These are phyloP conservation scores for Salvelinus namaycush DNA, from an alignment of 2,113 vertebrate species.

Conservation along the genomic window DNA sequence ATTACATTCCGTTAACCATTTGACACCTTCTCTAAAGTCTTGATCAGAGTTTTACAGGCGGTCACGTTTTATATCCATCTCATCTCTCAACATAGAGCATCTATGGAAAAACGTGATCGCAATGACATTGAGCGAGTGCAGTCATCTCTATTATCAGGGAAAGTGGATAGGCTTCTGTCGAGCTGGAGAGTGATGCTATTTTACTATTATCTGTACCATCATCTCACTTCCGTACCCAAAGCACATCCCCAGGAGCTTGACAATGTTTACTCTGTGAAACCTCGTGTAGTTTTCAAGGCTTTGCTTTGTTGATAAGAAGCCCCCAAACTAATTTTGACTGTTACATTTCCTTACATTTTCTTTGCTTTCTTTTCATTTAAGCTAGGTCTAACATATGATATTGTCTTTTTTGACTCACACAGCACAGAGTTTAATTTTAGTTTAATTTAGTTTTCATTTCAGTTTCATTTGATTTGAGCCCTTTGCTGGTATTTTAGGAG, in stretches of 20 bases:
- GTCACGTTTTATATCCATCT: slow-evolving; percentile 25
- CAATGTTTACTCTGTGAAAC: slow-evolving; percentile 51
- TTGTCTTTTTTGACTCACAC: neutral
- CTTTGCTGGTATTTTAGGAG: slow-evolving; percentile 18
- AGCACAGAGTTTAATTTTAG: neutral
- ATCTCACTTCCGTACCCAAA: slow-evolving; percentile 44
- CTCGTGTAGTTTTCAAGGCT: slow-evolving; percentile 33
- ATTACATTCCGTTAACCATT: neutral
- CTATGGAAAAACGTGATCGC: slow-evolving; percentile 9
- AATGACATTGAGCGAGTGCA: slow-evolving; percentile 16
- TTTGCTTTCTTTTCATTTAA: neutral
- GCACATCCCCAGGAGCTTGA: slow-evolving; percentile 44
- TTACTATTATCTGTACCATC: slow-evolving; percentile 26
- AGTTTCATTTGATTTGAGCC: neutral
- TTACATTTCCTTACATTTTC: slow-evolving; percentile 26
- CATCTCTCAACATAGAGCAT: neutral
- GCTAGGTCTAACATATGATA: neutral
- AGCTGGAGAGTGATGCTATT: slow-evolving; percentile 41
- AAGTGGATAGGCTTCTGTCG: slow-evolving; percentile 21
- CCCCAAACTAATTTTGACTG: neutral
- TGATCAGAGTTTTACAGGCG: slow-evolving; percentile 24
- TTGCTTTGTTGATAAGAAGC: neutral
- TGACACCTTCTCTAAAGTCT: neutral
- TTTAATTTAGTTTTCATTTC: neutral
- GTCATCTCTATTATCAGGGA: slow-evolving; percentile 30